Base-by-base conservation (phyloP, 2,797 vertebrate species). In the Argentina silus region DNA sequence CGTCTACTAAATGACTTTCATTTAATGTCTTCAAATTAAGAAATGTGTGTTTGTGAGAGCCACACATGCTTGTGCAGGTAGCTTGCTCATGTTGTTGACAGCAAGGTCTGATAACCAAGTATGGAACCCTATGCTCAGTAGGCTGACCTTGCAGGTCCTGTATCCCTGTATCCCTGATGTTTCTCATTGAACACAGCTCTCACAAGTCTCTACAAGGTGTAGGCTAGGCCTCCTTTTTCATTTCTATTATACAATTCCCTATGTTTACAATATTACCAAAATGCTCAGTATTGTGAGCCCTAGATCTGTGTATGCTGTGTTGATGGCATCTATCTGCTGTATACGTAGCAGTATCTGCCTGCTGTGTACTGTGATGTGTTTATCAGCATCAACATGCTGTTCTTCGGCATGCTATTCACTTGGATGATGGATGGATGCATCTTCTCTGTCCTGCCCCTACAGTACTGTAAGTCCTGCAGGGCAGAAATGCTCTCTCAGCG, bases 401-500 rank as follows among this genome's bases (percentile, higher is more conserved):
- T 7, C 23, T 8, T 27, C n/a, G 11, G 51, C 23, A 6, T 6
- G 27, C 14, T 42, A 17, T 44, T 63, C 15, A 44, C 78, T 55
- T 74, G 59, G 65, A 64, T 62, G 83, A 79, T 64, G 63, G 74
- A 81, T 67, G 66, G 74, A 80, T 80, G 51, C 64, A 73, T 72
- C 68, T 78, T 73, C 56, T 2, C 67, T 48, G 70, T 60, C 69
- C 70, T 71, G 67, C 19, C 73, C 67, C 53, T 19, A 36, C 27
- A 2, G 27, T 36, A 36, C 27, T 36, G 27, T 36, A 36, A 36
- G 56, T 75, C 80, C 87, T 81, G 76, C 47, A 1, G 74, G 79
- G 80, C 75, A 82, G 63, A 85, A 82, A 73, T 82, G 87, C 80
- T 85, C 79, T 76, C 82, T 87, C 83, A 83, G 84, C 55, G 50